Base-by-base conservation (phyloP, 2,113 vertebrate species). In the Pedetes capensis region DNA sequence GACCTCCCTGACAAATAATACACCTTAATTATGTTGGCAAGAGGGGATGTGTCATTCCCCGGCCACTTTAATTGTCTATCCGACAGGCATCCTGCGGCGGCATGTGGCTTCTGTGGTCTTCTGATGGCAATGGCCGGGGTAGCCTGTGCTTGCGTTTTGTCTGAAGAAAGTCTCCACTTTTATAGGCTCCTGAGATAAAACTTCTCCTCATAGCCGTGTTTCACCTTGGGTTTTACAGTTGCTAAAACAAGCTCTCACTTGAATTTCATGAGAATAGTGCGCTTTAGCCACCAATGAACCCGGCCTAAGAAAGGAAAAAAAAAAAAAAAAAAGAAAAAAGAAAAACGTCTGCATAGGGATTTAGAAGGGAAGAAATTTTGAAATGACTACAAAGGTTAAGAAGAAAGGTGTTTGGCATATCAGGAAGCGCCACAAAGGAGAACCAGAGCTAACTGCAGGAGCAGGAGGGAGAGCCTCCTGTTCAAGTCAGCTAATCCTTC, bases 11-110 rank as follows among this genome's bases (percentile, higher is more conserved):
- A 99, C 99, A 99, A 99, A 99, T 99, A 98, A 99, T 99, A 99
- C 99, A 99, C 99, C 99, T 99, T 99, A 99, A 99, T 99, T 99
- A 99, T 99, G 99, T 99, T 99, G 99, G 98, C 97, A 98, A 98
- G 98, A 99, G 99, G 99, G 98, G 98, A 99, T 98, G 99, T 99
- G 99, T 99, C 99, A 99, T 98, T 99, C 98, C 98, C 96, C 95
- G 98, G 98, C 98, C 98, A 98, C 98, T 98, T 98, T 98, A 98
- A 99, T 99, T 99, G 98, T 99, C 98, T 99, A 97, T 98, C 98
- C 96, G 96, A 98, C 98, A 99, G 98, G 98, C 98, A 72, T 98
- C 98, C 97, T 98, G 97, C 98, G 97, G 97, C 12, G 95, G 94
- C 95, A 16, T 94, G 97, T 89, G 94, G 98, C 98, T 98, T 98